Conservation (phyloP, 2,113 vertebrate genomes). For the Xyliphius kryptos region DNA sequence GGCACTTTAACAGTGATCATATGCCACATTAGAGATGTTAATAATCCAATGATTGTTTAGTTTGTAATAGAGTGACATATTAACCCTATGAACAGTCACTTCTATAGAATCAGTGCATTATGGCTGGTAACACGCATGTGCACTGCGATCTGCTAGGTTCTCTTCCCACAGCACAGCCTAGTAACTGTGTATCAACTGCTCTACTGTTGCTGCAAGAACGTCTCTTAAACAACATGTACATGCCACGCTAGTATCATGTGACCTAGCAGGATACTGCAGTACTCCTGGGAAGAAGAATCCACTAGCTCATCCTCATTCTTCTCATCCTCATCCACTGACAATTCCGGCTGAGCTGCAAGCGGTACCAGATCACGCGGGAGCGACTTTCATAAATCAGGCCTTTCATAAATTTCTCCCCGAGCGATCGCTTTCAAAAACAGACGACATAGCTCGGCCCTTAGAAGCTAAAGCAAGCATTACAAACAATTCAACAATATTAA, state of each 20-base stretch:
- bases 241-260: background rate
- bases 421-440: background rate
- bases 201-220: background rate
- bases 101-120: background rate
- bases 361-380: no score
- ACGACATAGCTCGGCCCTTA: background rate
- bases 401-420: background rate
- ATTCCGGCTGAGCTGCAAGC: constrained; percentile 1
- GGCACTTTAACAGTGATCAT: no score
- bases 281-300: background rate
- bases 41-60: no score
- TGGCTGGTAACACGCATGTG: background rate
- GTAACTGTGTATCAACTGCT: background rate
- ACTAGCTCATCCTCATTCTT: no score
- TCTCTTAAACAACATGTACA: background rate
- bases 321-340: background rate
- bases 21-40: no score
- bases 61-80: no score
- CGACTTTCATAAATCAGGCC: constrained; percentile 5
- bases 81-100: background rate
- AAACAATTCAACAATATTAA: no score
- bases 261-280: background rate
- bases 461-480: background rate
- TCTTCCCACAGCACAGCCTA: background rate
- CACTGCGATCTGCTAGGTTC: background rate